Evolutionary conservation across 2,888 invertebrate genomes (phyloP), one percentile per base, ranked within the genome.

Genomic region (Ephialtes manifestator): DNA sequence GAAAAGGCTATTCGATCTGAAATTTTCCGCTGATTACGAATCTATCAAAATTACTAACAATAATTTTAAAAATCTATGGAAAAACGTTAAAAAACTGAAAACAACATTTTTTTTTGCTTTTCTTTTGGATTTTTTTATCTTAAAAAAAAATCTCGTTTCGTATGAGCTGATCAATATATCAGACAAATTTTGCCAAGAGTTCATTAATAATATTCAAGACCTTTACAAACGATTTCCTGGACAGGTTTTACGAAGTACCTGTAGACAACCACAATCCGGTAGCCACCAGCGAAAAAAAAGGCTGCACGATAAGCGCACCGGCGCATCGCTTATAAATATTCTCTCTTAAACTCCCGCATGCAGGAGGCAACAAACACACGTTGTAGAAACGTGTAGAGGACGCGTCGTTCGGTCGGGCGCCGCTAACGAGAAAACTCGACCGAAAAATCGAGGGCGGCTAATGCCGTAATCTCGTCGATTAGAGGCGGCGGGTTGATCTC

Each of bases 391-490:
- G 51, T 28, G 35, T 31, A 63, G 48, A 60, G 58, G 51, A 76
- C 53, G 72, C 24, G 67, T 71, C 81, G 55, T 79, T 43, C 70
- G 82, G 82, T 82, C 75, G 76, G 74, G 67, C 68, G 84, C 35
- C 63, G 84, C 81, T 85, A 87, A 87, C 86, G 85, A 87, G 87
- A 83, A 86, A 87, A 86, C 72, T 83, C 81, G 83, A 86, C 80
- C 81, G 83, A 85, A 87, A 85, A 87, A 87, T 87, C 83, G 81
- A 71, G 80, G 76, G 76, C 67, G 71, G 86, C 85, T 87, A 86
- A 86, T 87, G 76, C 86, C 78, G 85, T 87, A 86, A 85, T 87
- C 86, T 87, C 72, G 83, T 83, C 84, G 87, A 87, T 87, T 87
- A 87, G 83, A 85, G 83, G 86, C 82, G 82, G 82, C 10, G 65